Evolutionary conservation across 2,797 vertebrate genomes (phyloP), one percentile per base, ranked within the genome.

Genomic region (Calcarius lapponicus): DNA sequence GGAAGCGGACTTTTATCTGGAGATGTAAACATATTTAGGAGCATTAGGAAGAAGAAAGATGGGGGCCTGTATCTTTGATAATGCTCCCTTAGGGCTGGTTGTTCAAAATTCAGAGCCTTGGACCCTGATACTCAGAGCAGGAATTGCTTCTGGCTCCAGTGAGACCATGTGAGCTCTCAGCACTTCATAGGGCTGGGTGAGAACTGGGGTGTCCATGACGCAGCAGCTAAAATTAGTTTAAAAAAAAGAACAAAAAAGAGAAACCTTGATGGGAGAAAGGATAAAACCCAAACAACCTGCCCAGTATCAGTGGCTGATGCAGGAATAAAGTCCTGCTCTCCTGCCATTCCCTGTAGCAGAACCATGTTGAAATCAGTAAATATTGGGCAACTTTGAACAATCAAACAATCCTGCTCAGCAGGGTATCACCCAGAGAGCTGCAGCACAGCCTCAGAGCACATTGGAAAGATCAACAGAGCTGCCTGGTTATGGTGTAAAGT

Each of bases 301-400:
- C 43, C 45, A 25, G 5, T 21, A 57, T 32, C 38, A 86, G 61
- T n/a, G 50, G 17, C 66, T 43, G 50, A 61, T 21, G 50, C 14
- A 80, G 75, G 43, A 91, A 31, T 14, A 43, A 79, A 29, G 16
- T 36, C 48, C 32, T 24, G 13, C 50, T 56, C 32, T 71, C 28
- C 20, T 75, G 50, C 57, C 17, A 9, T 83, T 67, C 19, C 71
- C 42, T 2, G 1, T 18, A 56, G 62, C 62, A 72, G 53, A 96
- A 72, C 34, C 29, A 7, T 79, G 82, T 72, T 45, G 88, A 95
- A 95, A 95, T 93, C 80, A 20, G 76, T 58, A 88, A 94, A 88
- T 42, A 88, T 34, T 81, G 86, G 47, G 76, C 75, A 93, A 91
- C 53, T 70, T 42, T 42, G 25, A 87, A 6, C 56, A 56, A 38